Evolutionary conservation across 2,113 vertebrate species (phyloP).

Genomic region (Rhadina sibilatrix): DNA sequence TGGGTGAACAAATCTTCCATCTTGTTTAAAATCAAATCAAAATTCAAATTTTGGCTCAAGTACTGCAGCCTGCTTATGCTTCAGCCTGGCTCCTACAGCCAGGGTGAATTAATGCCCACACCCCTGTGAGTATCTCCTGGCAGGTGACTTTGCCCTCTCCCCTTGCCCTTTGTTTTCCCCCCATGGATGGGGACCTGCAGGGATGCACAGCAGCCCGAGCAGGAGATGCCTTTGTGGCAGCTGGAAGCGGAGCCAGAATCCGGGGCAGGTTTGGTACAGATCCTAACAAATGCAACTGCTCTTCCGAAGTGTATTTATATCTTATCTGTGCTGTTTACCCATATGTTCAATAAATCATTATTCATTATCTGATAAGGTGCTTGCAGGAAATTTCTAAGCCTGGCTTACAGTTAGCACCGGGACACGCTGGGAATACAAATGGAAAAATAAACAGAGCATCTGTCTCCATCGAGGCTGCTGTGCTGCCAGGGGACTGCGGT

Average conservation of each 20-base stretch:
- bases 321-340: conserved; percentile 67
- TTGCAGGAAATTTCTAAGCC: conserved; percentile 42
- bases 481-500: background rate
- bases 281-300: conserved; percentile 5
- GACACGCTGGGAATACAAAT: conserved; percentile 58
- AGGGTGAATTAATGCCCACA: background rate
- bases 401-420: conserved; percentile 17
- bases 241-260: background rate
- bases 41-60: background rate
- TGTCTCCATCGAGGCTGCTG: background rate
- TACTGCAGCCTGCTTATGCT: background rate
- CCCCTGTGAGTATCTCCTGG: background rate
- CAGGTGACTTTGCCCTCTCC: background rate
- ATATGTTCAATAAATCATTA: conserved; percentile 71
- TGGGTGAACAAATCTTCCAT: background rate
- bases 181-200: fast-evolving
- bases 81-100: background rate
- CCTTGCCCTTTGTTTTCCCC: background rate
- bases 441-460: conserved; percentile 37
- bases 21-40: background rate
- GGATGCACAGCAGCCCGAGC: background rate
- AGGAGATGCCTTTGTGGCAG: background rate
- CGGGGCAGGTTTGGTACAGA: background rate
- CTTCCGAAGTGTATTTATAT: conserved; percentile 36
- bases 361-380: conserved; percentile 70